phyloP scores from a whole-genome alignment of 1,140 invertebrate species.

The Hylyphantes graminicola region DNA sequence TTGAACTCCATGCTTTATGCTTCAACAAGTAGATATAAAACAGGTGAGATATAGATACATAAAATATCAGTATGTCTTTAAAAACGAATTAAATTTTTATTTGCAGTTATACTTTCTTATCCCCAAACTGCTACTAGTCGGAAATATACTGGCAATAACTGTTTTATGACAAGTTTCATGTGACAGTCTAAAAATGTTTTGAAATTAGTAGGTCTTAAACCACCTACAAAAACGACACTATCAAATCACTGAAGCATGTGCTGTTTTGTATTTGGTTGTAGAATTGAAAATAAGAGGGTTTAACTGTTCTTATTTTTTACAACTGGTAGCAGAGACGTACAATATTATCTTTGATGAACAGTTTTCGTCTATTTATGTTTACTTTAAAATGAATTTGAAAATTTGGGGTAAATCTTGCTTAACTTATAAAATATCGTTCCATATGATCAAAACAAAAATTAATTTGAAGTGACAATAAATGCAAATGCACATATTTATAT shows the following conservation, averaged over 20 bases:
- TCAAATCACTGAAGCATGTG: constrained; percentile 35
- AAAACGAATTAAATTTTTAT: constrained; percentile 60
- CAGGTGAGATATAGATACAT: too few relatives aligned
- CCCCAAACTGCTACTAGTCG: constrained; percentile 1
- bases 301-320: constrained; percentile 55
- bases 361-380: constrained; percentile 8
- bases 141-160: constrained; percentile 28
- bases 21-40: too few relatives aligned
- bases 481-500: too few relatives aligned
- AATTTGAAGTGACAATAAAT: too few relatives aligned
- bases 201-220: constrained; percentile 59
- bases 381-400: too few relatives aligned
- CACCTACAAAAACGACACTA: constrained; percentile 39
- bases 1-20: too few relatives aligned
- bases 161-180: constrained; percentile 54
- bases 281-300: constrained; percentile 49
- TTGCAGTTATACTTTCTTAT: constrained; percentile 36
- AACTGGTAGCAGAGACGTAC: constrained; percentile 45
- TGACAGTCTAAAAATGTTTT: constrained; percentile 51
- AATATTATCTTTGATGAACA: constrained; percentile 43
- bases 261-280: constrained; percentile 3
- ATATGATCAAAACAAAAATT: too few relatives aligned
- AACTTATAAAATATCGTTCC: too few relatives aligned
- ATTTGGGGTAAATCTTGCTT: too few relatives aligned
- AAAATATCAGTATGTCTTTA: constrained; percentile 57